Base-by-base conservation (phyloP, 2,888 invertebrate genomes). In the Stenodema calcarata region DNA sequence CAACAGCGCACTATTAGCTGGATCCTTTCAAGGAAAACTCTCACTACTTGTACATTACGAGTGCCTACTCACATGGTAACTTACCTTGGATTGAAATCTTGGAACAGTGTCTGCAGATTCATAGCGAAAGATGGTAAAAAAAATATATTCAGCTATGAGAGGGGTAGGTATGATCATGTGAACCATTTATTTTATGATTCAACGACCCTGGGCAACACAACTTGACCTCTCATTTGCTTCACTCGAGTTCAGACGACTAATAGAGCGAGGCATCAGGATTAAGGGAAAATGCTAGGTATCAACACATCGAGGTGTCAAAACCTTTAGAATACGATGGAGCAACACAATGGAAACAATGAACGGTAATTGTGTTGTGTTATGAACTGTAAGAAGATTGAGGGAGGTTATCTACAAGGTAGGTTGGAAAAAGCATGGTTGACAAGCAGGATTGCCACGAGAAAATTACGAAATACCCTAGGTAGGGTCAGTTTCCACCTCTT, bases 71-170 rank as follows among this genome's bases (percentile, higher is more conserved):
- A 11, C n/a, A 62, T 6, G 23, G 23, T 18, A 23, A 88, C 82
- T 91, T 93, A 96, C 97, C 97, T 96, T 89, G 97, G 96, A 93
- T 97, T 97, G 91, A 97, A 97, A 92, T 97, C 96, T 92, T 96
- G 95, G 92, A 97, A 96, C 90, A 97, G 92, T 89, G 96, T 95
- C 92, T 96, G 96, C 90, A 96, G 93, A 94, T 96, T 96, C 96
- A 97, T 97, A 42, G 62, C 62, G 23, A 23, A 62, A 4, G 62
- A 62, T 18, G 2, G 62, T 9, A 23, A 11, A 18, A 18, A 23
- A 23, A 23, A 23, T 11, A 23, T 62, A 62, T 12, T 62, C 23
- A 0, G 18, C 62, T 6, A 62, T 23, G 62, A 23, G 62, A 2
- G 27, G 23, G 12, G 9, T 23, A 4, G 27, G 18, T 50, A 50